Percentiles rank a stretch among this genome's conserved stretches.
Evolutionary conservation across 2,888 invertebrate genomes (phyloP).

Genomic region (Pyralis farinalis): DNA sequence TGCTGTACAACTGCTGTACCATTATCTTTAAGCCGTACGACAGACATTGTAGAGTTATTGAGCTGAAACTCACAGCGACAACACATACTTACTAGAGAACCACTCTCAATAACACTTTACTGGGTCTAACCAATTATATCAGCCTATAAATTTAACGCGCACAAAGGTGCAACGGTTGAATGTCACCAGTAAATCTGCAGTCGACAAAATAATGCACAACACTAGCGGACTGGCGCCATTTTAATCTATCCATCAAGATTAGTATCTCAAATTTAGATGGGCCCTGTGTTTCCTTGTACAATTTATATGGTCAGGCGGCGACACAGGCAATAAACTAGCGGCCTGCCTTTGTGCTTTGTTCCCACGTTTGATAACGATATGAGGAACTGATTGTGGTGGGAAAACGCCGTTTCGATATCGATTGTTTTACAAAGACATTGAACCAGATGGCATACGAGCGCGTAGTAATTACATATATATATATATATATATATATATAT

Average conservation of each 20-base stretch:
- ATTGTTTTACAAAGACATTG: too few relatives aligned
- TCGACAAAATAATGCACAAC: constrained; percentile 25
- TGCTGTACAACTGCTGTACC: too few relatives aligned
- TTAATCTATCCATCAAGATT: constrained; percentile 63
- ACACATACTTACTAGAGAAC: too few relatives aligned
- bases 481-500: too few relatives aligned
- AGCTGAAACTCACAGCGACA: too few relatives aligned
- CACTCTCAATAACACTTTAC: too few relatives aligned
- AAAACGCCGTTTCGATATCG: constrained; percentile 2
- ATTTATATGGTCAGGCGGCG: constrained; percentile 50
- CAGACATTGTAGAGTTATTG: too few relatives aligned
- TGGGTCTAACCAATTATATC: not conserved
- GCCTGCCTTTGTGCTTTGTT: constrained; percentile 50
- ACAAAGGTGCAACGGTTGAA: not conserved
- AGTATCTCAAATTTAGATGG: constrained; percentile 55
- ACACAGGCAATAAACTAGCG: constrained; percentile 54
- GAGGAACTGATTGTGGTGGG: constrained; percentile 44
- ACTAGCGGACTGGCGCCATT: constrained; percentile 36
- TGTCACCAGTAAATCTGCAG: constrained; percentile 16
- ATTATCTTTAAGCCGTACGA: too few relatives aligned
- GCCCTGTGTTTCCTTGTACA: constrained; percentile 46
- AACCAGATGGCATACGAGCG: too few relatives aligned
- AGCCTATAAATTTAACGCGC: not conserved
- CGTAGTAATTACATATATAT: too few relatives aligned
- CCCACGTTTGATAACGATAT: constrained; percentile 48